These are phyloP conservation scores for Pyrgilauda ruficollis DNA, from an alignment of 2,113 vertebrate species.

Conservation along the genomic window DNA sequence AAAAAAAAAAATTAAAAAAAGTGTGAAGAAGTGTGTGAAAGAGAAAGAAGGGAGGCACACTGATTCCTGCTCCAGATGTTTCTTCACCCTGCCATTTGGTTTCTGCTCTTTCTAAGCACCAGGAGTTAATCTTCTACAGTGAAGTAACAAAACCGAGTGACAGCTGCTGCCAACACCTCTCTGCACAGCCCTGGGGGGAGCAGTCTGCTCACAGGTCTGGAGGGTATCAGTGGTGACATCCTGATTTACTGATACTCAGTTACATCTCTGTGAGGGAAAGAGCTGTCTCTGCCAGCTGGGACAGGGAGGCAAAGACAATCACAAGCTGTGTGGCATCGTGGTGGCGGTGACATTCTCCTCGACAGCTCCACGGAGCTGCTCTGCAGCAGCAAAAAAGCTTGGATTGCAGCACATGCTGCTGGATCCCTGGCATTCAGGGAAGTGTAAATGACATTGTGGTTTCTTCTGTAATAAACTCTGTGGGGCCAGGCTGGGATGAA, in stretches of 20 bases:
- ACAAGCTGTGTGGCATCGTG: neutral
- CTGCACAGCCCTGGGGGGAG: neutral
- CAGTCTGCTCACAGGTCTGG: neutral
- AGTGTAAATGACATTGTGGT: neutral
- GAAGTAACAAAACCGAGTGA: neutral
- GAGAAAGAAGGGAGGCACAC: neutral
- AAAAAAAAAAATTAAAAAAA: neutral
- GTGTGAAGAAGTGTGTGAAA: no score
- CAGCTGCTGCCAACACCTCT: conserved; percentile 29
- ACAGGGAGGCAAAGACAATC: neutral
- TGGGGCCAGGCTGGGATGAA: neutral
- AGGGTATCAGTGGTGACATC: neutral
- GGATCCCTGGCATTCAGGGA: neutral
- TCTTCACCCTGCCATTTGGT: neutral
- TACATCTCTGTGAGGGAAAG: neutral
- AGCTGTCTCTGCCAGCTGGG: neutral
- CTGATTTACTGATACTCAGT: neutral
- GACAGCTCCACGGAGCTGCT: neutral
- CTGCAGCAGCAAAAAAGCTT: neutral
- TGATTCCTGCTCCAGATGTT: conserved; percentile 17
- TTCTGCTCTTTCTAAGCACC: neutral
- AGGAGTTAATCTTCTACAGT: neutral
- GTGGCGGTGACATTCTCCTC: neutral
- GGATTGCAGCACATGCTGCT: neutral
- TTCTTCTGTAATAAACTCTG: neutral